Evolutionary conservation across 2,113 vertebrate species (phyloP).

Genomic region (Formicarius rufipectus): DNA sequence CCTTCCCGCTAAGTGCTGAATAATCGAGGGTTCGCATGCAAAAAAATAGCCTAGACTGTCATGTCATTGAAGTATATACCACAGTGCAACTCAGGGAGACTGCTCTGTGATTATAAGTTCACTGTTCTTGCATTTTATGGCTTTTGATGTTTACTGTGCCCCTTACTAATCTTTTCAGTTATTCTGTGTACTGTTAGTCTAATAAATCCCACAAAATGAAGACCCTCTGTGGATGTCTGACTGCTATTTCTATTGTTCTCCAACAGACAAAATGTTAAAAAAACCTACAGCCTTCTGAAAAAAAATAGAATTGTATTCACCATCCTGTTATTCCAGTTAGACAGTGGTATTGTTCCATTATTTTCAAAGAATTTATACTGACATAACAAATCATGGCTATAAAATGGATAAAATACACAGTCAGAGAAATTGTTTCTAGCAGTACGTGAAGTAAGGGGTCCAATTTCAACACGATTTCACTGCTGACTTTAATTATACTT

Average conservation of each 20-base stretch:
- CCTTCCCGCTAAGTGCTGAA: neutral
- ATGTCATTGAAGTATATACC: neutral
- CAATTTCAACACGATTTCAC: neutral
- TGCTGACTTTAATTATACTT: neutral
- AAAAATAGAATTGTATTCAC: neutral
- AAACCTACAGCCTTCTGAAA: neutral
- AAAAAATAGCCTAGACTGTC: neutral
- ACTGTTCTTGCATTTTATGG: neutral
- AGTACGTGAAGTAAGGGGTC: neutral
- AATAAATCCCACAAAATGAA: neutral
- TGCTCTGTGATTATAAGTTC: neutral
- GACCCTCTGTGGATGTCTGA: neutral
- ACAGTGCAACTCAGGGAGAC: neutral
- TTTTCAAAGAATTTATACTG: neutral
- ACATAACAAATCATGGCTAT: neutral
- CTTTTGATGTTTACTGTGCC: neutral
- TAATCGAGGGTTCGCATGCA: neutral
- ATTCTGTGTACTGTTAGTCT: neutral
- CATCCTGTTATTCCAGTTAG: neutral
- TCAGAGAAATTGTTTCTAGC: neutral
- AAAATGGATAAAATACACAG: neutral
- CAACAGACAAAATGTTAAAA: neutral
- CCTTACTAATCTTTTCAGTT: neutral
- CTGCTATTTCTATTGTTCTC: constrained; percentile 5
- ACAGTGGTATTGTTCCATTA: neutral